Evolutionary conservation across 2,888 invertebrate species (phyloP).

Genomic region (Druceiella hillmani): DNA sequence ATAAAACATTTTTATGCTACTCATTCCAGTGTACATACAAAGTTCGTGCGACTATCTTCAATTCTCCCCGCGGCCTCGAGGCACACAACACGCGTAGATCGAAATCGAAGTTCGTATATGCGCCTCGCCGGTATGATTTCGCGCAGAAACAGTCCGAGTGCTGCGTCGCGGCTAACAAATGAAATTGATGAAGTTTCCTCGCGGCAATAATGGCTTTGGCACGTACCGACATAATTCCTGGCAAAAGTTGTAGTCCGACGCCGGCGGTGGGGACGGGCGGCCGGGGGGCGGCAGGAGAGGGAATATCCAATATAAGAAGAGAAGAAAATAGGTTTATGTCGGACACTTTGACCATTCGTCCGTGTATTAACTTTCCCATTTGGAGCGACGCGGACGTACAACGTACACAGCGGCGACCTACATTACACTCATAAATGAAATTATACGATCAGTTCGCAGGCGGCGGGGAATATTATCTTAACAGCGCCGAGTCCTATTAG

Average conservation of each 20-base stretch:
- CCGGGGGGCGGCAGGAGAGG: conserved; percentile 37
- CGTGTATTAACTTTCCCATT: conserved; percentile 48
- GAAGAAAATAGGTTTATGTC: conserved; percentile 55
- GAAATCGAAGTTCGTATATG: neutral
- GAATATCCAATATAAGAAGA: conserved; percentile 53
- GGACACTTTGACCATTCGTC: conserved; percentile 53
- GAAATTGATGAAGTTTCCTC: conserved; percentile 56
- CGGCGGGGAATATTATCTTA: no score
- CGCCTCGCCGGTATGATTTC: neutral
- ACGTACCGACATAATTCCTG: conserved; percentile 53
- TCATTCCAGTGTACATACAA: no score
- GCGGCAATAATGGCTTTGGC: conserved; percentile 55
- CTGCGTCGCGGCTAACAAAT: conserved; percentile 28
- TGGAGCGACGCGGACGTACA: conserved; percentile 37
- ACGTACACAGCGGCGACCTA: no score
- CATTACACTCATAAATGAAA: no score
- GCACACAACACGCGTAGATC: neutral
- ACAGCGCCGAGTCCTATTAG: no score
- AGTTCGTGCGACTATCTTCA: neutral
- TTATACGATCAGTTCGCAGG: no score
- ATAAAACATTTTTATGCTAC: no score
- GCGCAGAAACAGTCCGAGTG: neutral
- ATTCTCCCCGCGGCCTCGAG: neutral
- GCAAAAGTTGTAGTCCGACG: conserved; percentile 48
- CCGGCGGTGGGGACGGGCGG: conserved; percentile 31